Evolutionary conservation across 2,888 invertebrate species (phyloP).

Genomic region (Aphrophora alni): DNA sequence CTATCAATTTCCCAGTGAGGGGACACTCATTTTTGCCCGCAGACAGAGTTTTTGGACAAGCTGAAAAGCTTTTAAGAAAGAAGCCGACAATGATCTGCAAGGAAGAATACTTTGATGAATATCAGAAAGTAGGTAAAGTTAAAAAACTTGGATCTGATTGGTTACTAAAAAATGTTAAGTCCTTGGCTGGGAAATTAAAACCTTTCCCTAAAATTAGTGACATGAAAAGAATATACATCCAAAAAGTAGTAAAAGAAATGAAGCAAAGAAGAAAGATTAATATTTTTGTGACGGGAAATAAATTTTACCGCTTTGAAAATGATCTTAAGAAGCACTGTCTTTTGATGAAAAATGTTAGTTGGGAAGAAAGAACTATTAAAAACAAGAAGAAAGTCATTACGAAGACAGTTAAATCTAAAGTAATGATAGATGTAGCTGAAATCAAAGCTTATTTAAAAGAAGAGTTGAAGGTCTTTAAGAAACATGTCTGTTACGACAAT

Average conservation of each 20-base stretch:
- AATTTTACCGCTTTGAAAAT: slow-evolving; percentile 3
- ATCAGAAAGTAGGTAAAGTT: neutral
- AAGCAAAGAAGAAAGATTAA: neutral
- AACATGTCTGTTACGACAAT: no score
- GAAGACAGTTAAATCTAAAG: no score
- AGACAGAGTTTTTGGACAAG: slow-evolving; percentile 1
- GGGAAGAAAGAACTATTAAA: no score
- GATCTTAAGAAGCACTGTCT: slow-evolving; percentile 6
- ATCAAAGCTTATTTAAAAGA: no score
- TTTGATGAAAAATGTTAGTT: slow-evolving; percentile 7
- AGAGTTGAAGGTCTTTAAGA: no score
- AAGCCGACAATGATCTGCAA: neutral
- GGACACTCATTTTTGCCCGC: slow-evolving; percentile 14
- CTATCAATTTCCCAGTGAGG: slow-evolving; percentile 2
- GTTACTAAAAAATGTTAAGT: slow-evolving; percentile 18
- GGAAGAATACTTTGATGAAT: slow-evolving; percentile 11
- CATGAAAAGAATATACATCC: neutral
- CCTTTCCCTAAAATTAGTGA: slow-evolving; percentile 10
- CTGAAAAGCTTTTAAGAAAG: slow-evolving; percentile 6
- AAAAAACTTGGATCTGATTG: slow-evolving; percentile 9
- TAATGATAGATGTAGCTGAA: no score
- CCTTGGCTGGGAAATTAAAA: neutral
- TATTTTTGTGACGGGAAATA: slow-evolving; percentile 7
- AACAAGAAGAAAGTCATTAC: no score
- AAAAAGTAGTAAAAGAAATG: neutral